phyloP scores from a whole-genome alignment of 2,113 vertebrate genomes.

The Zosterops pallidus region DNA sequence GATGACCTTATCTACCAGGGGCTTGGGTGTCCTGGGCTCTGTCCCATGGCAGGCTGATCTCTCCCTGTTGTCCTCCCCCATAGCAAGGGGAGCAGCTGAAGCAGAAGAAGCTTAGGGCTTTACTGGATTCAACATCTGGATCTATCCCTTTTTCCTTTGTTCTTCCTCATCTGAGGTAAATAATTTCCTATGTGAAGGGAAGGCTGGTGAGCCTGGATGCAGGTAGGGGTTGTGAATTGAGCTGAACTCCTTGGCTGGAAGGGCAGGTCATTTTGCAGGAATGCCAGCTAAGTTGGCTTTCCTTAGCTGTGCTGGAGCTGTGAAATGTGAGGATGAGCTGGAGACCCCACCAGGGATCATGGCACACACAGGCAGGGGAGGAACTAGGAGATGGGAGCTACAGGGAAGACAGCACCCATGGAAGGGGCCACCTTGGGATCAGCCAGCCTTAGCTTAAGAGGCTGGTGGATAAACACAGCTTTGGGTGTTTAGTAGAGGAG shows the following conservation, averaged over 20 bases:
- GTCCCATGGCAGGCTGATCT: background rate
- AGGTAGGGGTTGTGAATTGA: background rate
- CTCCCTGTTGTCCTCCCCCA: background rate
- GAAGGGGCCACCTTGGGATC: background rate
- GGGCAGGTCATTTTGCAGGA: background rate
- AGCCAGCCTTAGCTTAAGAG: background rate
- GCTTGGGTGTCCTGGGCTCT: background rate
- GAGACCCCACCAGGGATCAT: background rate
- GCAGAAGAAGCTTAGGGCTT: background rate
- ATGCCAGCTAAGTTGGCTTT: background rate
- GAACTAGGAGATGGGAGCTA: background rate
- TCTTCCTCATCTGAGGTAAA: background rate
- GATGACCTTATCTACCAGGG: background rate
- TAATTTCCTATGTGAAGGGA: background rate
- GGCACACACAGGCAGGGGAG: background rate
- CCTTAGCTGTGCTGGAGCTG: background rate
- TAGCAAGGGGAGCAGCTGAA: background rate
- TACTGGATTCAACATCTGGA: background rate
- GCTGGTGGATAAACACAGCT: background rate
- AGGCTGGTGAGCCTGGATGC: accelerated
- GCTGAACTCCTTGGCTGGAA: background rate
- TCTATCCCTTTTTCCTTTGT: background rate
- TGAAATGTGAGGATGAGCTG: background rate
- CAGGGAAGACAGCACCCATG: background rate
- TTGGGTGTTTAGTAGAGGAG: background rate